A percentile compares a stretch with the other conserved stretches of the same genome.
Evolutionary conservation across 2,888 invertebrate genomes (phyloP).

Genomic region (Reticulitermes lucifugus): DNA sequence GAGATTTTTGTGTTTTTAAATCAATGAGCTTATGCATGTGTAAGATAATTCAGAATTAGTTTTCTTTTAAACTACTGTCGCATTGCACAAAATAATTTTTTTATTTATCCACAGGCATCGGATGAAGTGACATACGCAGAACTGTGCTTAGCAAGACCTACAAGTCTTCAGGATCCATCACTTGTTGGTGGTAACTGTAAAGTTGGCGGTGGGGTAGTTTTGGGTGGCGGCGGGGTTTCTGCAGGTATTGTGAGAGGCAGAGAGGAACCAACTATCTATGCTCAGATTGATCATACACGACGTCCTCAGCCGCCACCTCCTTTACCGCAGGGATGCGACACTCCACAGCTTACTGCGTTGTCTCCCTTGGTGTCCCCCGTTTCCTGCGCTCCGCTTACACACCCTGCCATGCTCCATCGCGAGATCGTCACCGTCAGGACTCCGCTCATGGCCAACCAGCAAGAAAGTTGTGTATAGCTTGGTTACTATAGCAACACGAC

Average conservation of each 20-base stretch:
- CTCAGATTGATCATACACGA: constrained; percentile 78
- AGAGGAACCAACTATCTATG: constrained; percentile 79
- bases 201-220: constrained; percentile 38
- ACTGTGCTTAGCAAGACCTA: constrained; percentile 68
- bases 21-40: too few relatives aligned
- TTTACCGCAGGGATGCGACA: constrained; percentile 11
- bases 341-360: constrained; percentile 37
- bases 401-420: constrained; percentile 58
- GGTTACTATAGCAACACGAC: constrained; percentile 15
- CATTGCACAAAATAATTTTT: too few relatives aligned
- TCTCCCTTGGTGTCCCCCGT: constrained; percentile 52
- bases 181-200: constrained; percentile 59
- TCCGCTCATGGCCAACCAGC: constrained; percentile 75
- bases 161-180: constrained; percentile 64
- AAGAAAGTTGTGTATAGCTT: constrained; percentile 77
- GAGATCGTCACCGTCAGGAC: constrained; percentile 79
- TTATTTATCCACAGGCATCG: constrained; percentile 56
- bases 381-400: constrained; percentile 68
- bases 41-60: too few relatives aligned
- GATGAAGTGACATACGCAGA: constrained; percentile 75
- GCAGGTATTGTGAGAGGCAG: constrained; percentile 65
- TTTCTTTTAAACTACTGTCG: too few relatives aligned
- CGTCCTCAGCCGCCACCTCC: constrained; percentile 62
- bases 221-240: constrained; percentile 51
- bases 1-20: too few relatives aligned